Evolutionary conservation across 2,113 vertebrate species (phyloP).

Genomic region (Geococcyx californianus): DNA sequence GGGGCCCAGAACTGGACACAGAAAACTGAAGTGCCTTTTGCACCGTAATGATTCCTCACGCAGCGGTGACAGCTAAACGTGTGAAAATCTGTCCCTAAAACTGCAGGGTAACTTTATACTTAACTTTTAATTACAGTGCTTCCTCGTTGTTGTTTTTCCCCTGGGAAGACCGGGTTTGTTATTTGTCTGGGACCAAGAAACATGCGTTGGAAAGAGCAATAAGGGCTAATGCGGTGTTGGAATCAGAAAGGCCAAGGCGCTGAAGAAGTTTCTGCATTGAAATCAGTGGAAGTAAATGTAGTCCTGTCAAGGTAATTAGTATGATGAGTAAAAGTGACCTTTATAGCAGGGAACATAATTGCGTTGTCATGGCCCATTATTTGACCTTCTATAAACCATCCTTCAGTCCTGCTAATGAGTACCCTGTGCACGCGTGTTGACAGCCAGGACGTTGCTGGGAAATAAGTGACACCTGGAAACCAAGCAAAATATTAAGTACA

Average conservation of each 20-base stretch:
- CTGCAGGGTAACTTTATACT: not conserved
- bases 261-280: not conserved
- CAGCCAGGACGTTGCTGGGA: not conserved
- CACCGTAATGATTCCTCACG: accelerated
- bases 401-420: conserved; percentile 46
- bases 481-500: not conserved
- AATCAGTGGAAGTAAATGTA: conserved; percentile 12
- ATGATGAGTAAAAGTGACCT: conserved; percentile 62
- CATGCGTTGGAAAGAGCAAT: not conserved
- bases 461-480: conserved; percentile 8
- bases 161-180: not conserved
- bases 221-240: not conserved
- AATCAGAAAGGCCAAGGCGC: not conserved
- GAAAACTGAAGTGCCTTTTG: too few species aligned
- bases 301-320: conserved; percentile 54
- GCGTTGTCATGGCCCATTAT: conserved; percentile 54
- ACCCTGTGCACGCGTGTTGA: not conserved
- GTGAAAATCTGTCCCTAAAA: not conserved
- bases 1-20: too few species aligned
- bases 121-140: not conserved
- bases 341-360: conserved; percentile 61
- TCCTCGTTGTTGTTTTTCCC: too few species aligned
- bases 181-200: not conserved
- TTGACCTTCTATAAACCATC: conserved; percentile 59
- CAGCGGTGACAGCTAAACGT: not conserved